Evolutionary conservation across 2,113 vertebrate species (phyloP), one percentile per base, ranked within the genome.

Genomic region (Toxotes jaculatrix): DNA sequence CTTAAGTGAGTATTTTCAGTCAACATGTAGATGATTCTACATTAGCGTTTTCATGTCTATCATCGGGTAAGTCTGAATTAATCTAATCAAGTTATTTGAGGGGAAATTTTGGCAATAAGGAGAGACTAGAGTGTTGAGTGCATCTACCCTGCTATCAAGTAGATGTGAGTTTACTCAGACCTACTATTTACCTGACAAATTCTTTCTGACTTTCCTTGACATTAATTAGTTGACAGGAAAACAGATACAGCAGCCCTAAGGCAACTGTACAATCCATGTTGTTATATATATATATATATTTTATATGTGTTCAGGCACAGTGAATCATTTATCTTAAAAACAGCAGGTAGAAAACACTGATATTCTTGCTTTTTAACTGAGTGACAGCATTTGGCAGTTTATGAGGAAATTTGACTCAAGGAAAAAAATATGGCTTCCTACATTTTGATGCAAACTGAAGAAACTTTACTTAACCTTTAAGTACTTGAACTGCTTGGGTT

Each of bases 171-270:
- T 93, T 86, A 75, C 86, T 75, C 64, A 66, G 84, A 82, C 69
- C 67, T 92, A 74, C 69, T 89, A 14, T 95, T 94, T 95, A 89
- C 88, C 56, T 72, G 91, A 74, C 85, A 94, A 87, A 93, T 94
- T 94, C 93, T 93, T 91, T 79, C 83, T 53, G 70, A 80, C 79
- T 74, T 91, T 74, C 82, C 65, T 78, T 77, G 56, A 68, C 74
- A 73, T 63, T 66, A 79, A 79, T 87, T 79, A 85, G 71, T 61
- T 55, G 2, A 32, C 55, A 70, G 61, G 23, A 75, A 82, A 83
- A 67, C 34, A 38, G 74, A 68, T 59, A 76, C 63, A 76, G 63
- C 27, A 77, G 45, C 36, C 36, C 34, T 55, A 1, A 31, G 49
- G 16, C 12, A 40, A 1, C 32, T 8, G 17, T 36, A 56, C 21